Conservation (phyloP, 2,888 invertebrate genomes). For the Phortica magna region DNA sequence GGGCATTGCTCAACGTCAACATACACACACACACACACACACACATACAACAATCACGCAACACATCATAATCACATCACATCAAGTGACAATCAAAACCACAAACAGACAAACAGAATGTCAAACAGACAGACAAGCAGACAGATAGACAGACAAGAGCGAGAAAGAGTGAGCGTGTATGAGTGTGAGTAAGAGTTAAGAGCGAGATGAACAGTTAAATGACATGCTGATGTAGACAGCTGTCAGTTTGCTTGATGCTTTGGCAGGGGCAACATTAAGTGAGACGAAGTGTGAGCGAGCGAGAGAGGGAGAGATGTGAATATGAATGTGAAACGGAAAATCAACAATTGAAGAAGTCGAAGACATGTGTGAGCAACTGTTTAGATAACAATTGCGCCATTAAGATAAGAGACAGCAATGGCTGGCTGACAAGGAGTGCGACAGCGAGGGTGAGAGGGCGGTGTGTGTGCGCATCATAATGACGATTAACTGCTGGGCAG, state of each 20-base stretch:
- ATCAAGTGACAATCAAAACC: conserved; percentile 71
- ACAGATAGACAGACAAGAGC: neutral
- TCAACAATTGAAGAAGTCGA: neutral
- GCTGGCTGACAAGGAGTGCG: too few species aligned
- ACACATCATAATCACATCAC: conserved; percentile 67
- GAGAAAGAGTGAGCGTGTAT: neutral
- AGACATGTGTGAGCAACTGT: neutral
- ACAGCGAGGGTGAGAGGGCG: too few species aligned
- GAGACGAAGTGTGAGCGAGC: too few species aligned
- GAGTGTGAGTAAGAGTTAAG: neutral
- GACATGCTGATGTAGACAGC: neutral
- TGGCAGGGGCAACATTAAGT: too few species aligned
- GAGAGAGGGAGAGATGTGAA: too few species aligned
- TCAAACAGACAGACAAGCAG: neutral
- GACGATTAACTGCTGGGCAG: conserved; percentile 64
- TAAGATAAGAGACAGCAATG: too few species aligned
- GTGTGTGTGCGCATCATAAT: conserved; percentile 31
- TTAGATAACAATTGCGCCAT: too few species aligned
- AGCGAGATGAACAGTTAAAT: neutral
- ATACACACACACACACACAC: conserved; percentile 35
- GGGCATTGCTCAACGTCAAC: neutral
- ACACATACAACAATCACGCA: conserved; percentile 15
- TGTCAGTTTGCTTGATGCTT: neutral
- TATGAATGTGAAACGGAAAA: neutral
- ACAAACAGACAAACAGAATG: conserved; percentile 58